Base-by-base conservation (phyloP, 2,888 invertebrate genomes). In the Ophion ventricosus region DNA sequence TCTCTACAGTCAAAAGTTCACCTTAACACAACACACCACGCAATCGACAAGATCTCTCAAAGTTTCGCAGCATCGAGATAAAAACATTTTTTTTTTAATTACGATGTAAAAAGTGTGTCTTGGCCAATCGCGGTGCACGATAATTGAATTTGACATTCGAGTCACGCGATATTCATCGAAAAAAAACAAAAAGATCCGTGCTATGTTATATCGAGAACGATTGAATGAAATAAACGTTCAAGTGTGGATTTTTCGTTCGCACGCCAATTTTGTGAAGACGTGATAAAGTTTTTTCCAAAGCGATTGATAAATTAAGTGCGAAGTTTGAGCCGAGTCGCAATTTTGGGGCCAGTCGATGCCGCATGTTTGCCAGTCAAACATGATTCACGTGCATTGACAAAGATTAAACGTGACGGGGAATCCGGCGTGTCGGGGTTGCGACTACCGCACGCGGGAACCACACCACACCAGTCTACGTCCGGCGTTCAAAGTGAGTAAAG, bases 321-420 rank as follows among this genome's bases (percentile, higher is more conserved):
- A 23, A 56, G 29, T 29, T 76, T 25, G 40, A 61, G n/a, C 61
- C 40, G 59, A 26, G 11, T 26, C 26, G 4, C n/a, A 40, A 63
- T 56, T 73, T 57, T 26, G 14, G 3, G 43, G 1, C 3, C n/a
- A 67, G 74, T 88, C 88, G 79, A 91, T 91, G 90, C 88, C 88
- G 85, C 84, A 85, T 88, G 88, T 91, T 91, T 89, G 89, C 88
- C 79, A 80, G 87, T 82, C 88, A 90, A 91, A 92, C 88, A 88
- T 89, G 88, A 87, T 87, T 88, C 86, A 86, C 88, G 90, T 87
- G 90, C 90, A 90, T 89, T 91, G 91, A 92, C 88, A 87, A 87
- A 80, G 80, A 79, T 87, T 83, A 56, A 35, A 23, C 73, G 63
- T 61, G 54, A 23, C 73, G 63, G 80, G 67, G 76, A 80, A 75